Conservation (phyloP, 2,113 vertebrate species). For the Solea senegalensis region DNA sequence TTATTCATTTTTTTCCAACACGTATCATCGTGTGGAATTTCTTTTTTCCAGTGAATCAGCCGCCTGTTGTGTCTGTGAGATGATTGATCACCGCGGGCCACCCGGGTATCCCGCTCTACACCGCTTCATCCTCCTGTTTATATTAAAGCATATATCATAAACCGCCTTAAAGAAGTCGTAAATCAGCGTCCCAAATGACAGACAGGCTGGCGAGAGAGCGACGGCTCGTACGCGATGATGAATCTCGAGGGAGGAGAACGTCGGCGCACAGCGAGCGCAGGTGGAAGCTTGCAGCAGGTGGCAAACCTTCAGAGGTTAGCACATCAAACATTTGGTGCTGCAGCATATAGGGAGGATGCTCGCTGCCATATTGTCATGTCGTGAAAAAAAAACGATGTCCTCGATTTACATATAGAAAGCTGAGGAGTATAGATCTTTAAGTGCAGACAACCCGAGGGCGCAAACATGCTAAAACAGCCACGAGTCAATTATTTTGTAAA, state of each 20-base stretch:
- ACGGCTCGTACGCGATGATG: not conserved
- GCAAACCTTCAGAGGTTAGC: slow-evolving; percentile 42
- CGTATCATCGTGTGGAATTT: too few species aligned
- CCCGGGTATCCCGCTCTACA: too few species aligned
- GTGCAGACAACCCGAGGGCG: not conserved
- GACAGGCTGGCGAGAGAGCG: slow-evolving; percentile 8
- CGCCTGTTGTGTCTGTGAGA: too few species aligned
- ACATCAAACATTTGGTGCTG: slow-evolving; percentile 32
- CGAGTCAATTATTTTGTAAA: not conserved
- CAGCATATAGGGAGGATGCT: slow-evolving; percentile 17
- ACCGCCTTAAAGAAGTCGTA: not conserved
- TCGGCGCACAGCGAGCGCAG: slow-evolving; percentile 25
- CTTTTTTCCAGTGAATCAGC: too few species aligned
- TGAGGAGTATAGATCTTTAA: not conserved
- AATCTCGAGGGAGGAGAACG: slow-evolving; percentile 11
- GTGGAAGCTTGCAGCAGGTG: slow-evolving; percentile 62
- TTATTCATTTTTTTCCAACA: too few species aligned
- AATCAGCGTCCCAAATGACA: not conserved
- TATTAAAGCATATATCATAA: not conserved
- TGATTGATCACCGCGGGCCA: too few species aligned
- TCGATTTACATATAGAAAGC: not conserved
- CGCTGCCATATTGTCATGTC: slow-evolving; percentile 11
- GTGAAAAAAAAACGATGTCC: not conserved
- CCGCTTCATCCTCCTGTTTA: not conserved
- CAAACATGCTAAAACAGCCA: slow-evolving; percentile 8